Percentiles rank a stretch among this genome's conserved stretches.
phyloP scores from a whole-genome alignment of 2,113 vertebrate species.

The Notiomystis cincta region DNA sequence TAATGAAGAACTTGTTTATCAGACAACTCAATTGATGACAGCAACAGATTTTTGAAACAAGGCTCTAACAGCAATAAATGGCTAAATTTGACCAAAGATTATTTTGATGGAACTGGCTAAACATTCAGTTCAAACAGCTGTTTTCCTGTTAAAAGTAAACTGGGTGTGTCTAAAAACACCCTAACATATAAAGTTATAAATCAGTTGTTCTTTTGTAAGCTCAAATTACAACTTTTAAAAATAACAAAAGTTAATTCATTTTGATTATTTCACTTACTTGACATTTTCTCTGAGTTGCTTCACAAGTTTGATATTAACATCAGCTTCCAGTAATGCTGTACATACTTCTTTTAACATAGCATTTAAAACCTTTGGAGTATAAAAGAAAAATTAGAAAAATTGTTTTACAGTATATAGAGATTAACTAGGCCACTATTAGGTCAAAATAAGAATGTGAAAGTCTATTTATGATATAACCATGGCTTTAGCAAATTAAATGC shows the following conservation, averaged over 20 bases:
- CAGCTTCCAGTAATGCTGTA: slow-evolving; percentile 93
- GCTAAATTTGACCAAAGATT: neutral
- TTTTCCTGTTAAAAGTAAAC: neutral
- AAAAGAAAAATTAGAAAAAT: slow-evolving; percentile 23
- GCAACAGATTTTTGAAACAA: neutral
- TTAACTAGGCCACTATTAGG: neutral
- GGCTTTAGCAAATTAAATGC: neutral
- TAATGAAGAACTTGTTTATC: neutral
- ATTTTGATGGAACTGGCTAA: neutral
- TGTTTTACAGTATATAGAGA: neutral
- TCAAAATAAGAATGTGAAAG: neutral
- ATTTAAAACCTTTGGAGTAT: slow-evolving; percentile 85
- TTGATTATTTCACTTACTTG: slow-evolving; percentile 81
- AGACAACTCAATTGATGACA: neutral
- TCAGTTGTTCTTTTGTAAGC: neutral
- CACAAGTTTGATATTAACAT: slow-evolving; percentile 98
- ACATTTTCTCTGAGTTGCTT: slow-evolving; percentile 97
- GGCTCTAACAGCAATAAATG: neutral
- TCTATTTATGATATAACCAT: neutral
- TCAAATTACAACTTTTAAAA: neutral
- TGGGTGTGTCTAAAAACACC: neutral
- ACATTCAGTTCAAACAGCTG: neutral
- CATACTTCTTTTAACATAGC: slow-evolving; percentile 99
- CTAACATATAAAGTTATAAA: neutral
- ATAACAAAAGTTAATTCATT: neutral